Conservation (phyloP, 2,113 vertebrate genomes). For the Caranx ignobilis region DNA sequence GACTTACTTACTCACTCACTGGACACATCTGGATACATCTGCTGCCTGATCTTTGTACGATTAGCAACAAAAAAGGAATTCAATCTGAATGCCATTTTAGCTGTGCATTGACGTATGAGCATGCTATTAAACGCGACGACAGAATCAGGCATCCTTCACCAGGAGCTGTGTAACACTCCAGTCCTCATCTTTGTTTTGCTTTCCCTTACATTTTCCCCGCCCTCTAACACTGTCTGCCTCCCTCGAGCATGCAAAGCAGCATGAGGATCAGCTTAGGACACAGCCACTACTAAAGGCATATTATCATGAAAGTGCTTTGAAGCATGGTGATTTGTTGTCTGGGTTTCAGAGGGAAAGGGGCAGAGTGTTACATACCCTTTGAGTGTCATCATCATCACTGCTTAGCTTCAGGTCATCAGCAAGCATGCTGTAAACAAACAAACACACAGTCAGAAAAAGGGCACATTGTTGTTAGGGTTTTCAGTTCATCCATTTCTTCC, state of each 20-base stretch:
- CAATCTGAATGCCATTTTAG: not conserved
- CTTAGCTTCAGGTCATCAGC: conserved; percentile 86
- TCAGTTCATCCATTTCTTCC: not conserved
- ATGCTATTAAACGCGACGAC: conserved; percentile 24
- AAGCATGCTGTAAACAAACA: conserved; percentile 81
- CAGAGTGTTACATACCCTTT: conserved; percentile 69
- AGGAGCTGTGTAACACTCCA: conserved; percentile 5
- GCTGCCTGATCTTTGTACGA: not conserved
- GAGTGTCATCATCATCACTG: conserved; percentile 85
- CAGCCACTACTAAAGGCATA: not conserved
- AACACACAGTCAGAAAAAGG: conserved; percentile 5
- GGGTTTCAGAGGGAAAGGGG: not conserved
- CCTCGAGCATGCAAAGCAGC: not conserved
- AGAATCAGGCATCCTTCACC: conserved; percentile 34
- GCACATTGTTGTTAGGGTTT: not conserved
- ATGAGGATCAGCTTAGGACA: conserved; percentile 4
- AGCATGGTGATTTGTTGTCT: not conserved
- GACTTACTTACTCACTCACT: not conserved
- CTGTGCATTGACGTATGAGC: conserved; percentile 3
- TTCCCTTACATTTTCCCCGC: not conserved
- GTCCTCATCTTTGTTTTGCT: not conserved
- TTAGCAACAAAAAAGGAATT: not conserved
- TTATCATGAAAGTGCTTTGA: not conserved
- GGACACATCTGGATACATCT: not conserved
- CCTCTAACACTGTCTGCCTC: not conserved